A percentile compares a stretch with the other conserved stretches of the same genome.
Conservation (phyloP, 2,113 vertebrate species). For the Eira barbara region DNA sequence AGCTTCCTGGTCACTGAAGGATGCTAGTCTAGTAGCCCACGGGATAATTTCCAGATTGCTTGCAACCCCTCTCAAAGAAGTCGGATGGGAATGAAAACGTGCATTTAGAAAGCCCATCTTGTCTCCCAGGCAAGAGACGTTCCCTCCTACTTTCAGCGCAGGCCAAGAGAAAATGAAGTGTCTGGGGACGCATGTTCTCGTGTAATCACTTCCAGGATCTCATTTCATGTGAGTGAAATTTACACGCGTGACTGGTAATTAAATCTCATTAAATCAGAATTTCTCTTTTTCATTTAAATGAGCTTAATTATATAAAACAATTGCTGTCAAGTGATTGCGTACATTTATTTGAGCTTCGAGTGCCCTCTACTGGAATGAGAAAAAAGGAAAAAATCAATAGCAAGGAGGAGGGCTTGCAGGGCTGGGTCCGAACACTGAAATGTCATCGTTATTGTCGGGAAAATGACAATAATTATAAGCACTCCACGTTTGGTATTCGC, state of each 20-base stretch:
- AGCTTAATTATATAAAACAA: slow-evolving; percentile 64
- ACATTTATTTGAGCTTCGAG: slow-evolving; percentile 71
- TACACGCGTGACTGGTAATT: neutral
- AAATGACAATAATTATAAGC: neutral
- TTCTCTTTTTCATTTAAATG: slow-evolving; percentile 48
- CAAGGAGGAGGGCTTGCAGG: neutral
- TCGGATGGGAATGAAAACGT: neutral
- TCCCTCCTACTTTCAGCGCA: neutral
- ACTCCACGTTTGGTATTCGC: neutral
- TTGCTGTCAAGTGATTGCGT: neutral
- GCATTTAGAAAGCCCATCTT: neutral
- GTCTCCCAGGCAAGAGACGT: neutral
- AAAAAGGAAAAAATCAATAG: slow-evolving; percentile 46
- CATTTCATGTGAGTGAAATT: slow-evolving; percentile 25
- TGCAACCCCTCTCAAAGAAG: neutral
- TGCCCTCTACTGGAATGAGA: slow-evolving; percentile 76
- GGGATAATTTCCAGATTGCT: neutral
- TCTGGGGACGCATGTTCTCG: neutral
- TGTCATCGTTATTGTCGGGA: neutral
- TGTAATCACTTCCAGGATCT: neutral
- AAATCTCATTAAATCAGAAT: slow-evolving; percentile 31
- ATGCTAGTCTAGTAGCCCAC: neutral
- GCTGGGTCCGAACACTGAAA: neutral
- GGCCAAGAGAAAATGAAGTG: neutral
- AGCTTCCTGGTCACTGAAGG: neutral